phyloP scores from a whole-genome alignment of 2,113 vertebrate species.

The Sprattus sprattus region DNA sequence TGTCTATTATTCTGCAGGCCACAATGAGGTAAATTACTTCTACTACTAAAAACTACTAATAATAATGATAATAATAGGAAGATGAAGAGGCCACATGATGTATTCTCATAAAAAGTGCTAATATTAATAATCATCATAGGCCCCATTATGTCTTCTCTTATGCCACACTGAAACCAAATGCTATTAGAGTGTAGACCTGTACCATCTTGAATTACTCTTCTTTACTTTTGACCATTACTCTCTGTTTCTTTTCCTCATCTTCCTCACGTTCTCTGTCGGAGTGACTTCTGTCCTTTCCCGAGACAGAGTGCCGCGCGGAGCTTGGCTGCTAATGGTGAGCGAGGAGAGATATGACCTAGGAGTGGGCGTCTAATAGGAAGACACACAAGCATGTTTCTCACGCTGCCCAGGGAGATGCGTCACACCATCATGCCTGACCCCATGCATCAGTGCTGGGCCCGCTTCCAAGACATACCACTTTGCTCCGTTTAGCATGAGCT shows the following conservation, averaged over 20 bases:
- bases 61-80: not conserved
- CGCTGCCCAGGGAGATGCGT: not conserved
- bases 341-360: not conserved
- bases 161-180: too few relatives aligned
- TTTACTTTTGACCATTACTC: too few relatives aligned
- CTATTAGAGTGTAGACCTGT: too few relatives aligned
- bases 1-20: too few relatives aligned
- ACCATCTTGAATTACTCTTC: too few relatives aligned
- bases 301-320: not conserved
- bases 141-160: too few relatives aligned
- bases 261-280: not conserved
- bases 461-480: not conserved
- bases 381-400: not conserved
- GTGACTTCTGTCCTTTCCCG: not conserved
- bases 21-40: too few relatives aligned
- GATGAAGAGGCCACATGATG: not conserved
- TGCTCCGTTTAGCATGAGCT: too few relatives aligned
- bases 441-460: not conserved
- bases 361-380: not conserved
- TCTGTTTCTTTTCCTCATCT: too few relatives aligned
- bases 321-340: not conserved
- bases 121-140: not conserved
- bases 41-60: too few relatives aligned
- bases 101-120: too few relatives aligned
- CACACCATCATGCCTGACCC: not conserved